Evolutionary conservation across 2,113 vertebrate genomes (phyloP).

Genomic region (Lanius ludovicianus): DNA sequence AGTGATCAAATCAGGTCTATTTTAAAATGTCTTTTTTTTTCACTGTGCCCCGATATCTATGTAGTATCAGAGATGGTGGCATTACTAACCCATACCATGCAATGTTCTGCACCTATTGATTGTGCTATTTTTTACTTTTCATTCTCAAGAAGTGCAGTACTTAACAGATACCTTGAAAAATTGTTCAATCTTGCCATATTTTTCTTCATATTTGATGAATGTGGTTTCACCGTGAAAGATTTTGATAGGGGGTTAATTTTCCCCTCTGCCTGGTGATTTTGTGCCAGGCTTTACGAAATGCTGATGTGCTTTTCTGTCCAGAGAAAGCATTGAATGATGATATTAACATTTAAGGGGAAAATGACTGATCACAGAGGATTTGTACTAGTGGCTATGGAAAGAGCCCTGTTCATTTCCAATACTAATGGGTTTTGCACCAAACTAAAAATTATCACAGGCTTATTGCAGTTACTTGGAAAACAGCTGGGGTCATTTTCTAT

Average conservation of each 20-base stretch:
- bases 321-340: neutral
- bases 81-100: neutral
- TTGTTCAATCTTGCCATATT: neutral
- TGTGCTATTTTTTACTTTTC: neutral
- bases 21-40: neutral
- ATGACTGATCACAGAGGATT: slow-evolving; percentile 1
- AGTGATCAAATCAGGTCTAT: neutral
- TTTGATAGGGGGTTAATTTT: neutral
- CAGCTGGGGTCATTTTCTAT: neutral
- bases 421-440: slow-evolving; percentile 34
- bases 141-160: neutral
- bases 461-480: neutral
- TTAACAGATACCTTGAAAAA: neutral
- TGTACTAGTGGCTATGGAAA: neutral
- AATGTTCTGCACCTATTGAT: neutral
- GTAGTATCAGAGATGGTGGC: neutral
- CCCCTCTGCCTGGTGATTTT: neutral
- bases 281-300: neutral
- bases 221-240: neutral
- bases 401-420: neutral
- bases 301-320: neutral
- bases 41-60: neutral
- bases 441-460: neutral
- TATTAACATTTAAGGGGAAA: neutral
- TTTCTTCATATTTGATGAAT: neutral